Conservation (phyloP, 2,113 vertebrate species). For the Trochalopteron elliotii region DNA sequence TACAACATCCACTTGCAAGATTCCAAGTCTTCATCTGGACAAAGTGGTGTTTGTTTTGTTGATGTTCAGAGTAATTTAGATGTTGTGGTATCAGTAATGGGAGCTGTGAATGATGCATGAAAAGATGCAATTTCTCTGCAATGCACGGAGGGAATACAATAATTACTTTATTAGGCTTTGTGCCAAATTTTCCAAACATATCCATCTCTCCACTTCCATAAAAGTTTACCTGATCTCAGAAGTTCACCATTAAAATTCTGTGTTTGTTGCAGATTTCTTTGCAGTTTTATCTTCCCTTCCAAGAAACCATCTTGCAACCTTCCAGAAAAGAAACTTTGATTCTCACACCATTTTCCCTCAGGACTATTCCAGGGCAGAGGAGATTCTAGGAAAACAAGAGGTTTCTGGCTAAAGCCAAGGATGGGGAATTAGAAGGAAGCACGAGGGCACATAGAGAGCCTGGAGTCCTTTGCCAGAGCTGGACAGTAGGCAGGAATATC, state of each 20-base stretch:
- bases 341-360: not conserved
- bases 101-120: constrained; percentile 53
- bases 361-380: not conserved
- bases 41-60: not conserved
- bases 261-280: not conserved
- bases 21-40: not conserved
- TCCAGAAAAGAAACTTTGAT: not conserved
- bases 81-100: not conserved
- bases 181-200: not conserved
- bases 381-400: not conserved
- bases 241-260: not conserved
- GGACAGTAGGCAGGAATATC: not conserved
- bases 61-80: constrained; percentile 7
- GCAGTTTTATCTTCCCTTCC: not conserved
- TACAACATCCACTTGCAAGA: not conserved
- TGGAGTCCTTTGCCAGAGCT: not conserved
- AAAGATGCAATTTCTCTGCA: constrained; percentile 33
- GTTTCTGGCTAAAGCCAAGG: not conserved
- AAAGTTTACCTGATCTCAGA: not conserved
- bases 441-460: rapidly evolving
- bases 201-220: not conserved
- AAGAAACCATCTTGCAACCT: not conserved
- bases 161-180: constrained; percentile 1
- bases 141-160: not conserved
- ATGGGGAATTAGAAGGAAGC: not conserved